phyloP scores from a whole-genome alignment of 2,888 invertebrate species.

The Dendrolimus pini region DNA sequence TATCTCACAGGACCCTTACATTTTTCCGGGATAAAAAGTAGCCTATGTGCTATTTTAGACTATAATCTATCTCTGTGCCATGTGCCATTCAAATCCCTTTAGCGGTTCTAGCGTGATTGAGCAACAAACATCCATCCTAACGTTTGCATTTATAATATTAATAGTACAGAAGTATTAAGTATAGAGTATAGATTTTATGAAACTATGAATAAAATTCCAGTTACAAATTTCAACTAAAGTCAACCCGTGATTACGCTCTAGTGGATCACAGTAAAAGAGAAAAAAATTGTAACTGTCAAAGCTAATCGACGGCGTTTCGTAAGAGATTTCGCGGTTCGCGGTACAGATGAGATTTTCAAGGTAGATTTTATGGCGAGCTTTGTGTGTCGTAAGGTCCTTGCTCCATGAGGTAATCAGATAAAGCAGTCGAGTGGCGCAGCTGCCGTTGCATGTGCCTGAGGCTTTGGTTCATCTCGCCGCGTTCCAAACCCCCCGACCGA shows the following conservation, averaged over 20 bases:
- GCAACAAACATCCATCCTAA: too few species aligned
- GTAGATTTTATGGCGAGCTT: constrained; percentile 66
- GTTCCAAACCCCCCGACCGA: constrained; percentile 16
- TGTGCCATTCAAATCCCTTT: too few species aligned
- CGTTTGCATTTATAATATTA: too few species aligned
- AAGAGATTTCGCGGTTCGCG: constrained; percentile 47
- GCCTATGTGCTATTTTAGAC: too few species aligned
- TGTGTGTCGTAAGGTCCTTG: constrained; percentile 71
- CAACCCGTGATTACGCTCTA: not conserved
- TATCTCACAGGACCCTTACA: too few species aligned
- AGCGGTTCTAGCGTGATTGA: too few species aligned
- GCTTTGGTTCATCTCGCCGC: constrained; percentile 46
- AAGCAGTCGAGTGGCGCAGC: constrained; percentile 46
- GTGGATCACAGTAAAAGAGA: constrained; percentile 2
- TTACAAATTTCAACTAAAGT: too few species aligned
- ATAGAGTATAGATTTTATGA: too few species aligned
- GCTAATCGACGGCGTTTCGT: constrained; percentile 32
- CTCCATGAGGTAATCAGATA: constrained; percentile 70
- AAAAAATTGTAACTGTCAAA: constrained; percentile 18
- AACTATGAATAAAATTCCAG: too few species aligned
- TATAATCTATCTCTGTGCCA: too few species aligned
- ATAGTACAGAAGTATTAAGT: too few species aligned
- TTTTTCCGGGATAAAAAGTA: too few species aligned
- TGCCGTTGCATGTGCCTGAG: constrained; percentile 32
- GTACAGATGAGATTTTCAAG: constrained; percentile 50